Base-by-base conservation (phyloP, 2,113 vertebrate species). In the Salminus brasiliensis region DNA sequence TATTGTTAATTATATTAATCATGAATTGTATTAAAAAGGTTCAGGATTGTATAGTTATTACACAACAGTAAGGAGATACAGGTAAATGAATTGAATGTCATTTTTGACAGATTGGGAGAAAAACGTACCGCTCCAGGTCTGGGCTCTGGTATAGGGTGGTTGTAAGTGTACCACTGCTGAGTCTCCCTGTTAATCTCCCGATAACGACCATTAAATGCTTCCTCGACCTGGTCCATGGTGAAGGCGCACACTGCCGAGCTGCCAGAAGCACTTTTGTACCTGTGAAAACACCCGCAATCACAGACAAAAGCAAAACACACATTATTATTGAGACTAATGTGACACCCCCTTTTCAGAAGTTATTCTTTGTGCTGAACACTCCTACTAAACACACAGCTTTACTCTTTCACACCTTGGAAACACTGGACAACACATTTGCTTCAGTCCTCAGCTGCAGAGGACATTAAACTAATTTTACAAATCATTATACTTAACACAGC, bases 111-210 rank as follows among this genome's bases (percentile, higher is more conserved):
- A 53, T 43, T 3, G 25, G 43, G 4, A 7, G 0, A 32, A 30
- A 4, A 5, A 85, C 97, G 67, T 86, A 98, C 97, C 76, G 88
- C 91, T 89, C 97, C 97, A 0, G 97, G 97, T 52, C 97, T 91
- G 0, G 97, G 97, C 11, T 95, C 93, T 0, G 96, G 96, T 53
- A 95, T 91, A 0, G 90, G 88, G 76, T 95, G 84, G 15, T 96
- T 96, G 89, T 94, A 96, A 0, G 96, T 96, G 90, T 98, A 97
- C 97, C 97, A 98, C 91, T 98, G 97, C 89, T 97, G 97, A 0
- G 96, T 98, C 84, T 98, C 97, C 0, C 97, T 92, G 89, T 98
- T 98, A 83, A 99, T 95, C 77, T 98, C 96, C 27, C 96, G 94
- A 89, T 97, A 98, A 62, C 96, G 94, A 36, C 97, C 96, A 0